Conservation (phyloP, 1,140 invertebrate species). For the Papilio dardanus region DNA sequence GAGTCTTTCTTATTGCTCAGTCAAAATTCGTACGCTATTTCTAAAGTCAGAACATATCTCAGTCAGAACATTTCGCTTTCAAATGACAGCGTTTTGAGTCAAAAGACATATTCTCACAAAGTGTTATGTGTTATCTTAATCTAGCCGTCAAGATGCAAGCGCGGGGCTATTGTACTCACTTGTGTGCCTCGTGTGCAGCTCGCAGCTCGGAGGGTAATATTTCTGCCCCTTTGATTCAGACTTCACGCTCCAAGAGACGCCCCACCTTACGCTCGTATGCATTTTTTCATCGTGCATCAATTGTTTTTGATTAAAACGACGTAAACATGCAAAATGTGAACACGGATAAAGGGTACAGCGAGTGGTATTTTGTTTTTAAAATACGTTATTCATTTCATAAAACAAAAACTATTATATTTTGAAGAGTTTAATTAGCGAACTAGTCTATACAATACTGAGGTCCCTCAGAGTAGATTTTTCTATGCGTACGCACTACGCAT, state of each 20-base stretch:
- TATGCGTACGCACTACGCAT: not conserved
- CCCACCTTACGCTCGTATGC: constrained; percentile 30
- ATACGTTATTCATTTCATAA: not conserved
- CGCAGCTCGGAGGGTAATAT: constrained; percentile 48
- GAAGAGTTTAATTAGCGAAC: too few species aligned
- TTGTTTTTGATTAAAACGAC: constrained; percentile 35
- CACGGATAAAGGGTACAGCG: not conserved
- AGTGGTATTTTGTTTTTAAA: constrained; percentile 1
- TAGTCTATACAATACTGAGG: too few species aligned
- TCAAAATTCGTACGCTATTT: constrained; percentile 39
- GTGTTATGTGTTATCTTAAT: constrained; percentile 56
- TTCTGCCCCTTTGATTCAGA: constrained; percentile 50
- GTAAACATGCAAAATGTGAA: constrained; percentile 15
- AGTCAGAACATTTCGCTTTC: constrained; percentile 40
- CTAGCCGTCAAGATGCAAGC: constrained; percentile 45
- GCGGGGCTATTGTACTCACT: constrained; percentile 48
- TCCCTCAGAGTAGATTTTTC: not conserved
- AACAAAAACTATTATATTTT: not conserved
- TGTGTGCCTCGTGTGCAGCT: constrained; percentile 41
- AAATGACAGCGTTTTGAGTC: constrained; percentile 42
- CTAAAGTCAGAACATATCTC: constrained; percentile 46
- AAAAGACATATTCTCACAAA: constrained; percentile 43
- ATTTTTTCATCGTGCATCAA: constrained; percentile 27
- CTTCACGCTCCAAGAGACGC: constrained; percentile 35
- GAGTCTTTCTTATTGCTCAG: not conserved